Conservation (phyloP, 2,888 invertebrate species). For the Ophion ventricosus region DNA sequence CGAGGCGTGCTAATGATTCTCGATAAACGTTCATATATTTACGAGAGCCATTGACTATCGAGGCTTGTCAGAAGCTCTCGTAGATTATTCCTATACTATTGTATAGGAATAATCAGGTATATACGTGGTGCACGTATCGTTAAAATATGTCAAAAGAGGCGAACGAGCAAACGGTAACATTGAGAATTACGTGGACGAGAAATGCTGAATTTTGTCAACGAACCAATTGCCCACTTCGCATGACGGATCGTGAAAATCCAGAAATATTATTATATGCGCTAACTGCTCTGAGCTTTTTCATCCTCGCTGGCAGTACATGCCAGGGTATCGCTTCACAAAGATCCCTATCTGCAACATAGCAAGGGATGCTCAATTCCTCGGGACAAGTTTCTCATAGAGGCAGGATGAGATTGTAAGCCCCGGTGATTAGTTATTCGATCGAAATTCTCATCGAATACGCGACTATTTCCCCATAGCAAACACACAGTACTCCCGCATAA, state of each 20-base stretch:
- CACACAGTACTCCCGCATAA: slow-evolving; percentile 55
- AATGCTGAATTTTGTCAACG: slow-evolving; percentile 46
- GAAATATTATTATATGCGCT: slow-evolving; percentile 27
- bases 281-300: not conserved
- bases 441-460: slow-evolving; percentile 46
- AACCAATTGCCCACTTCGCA: slow-evolving; percentile 38
- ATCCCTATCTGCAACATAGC: no score
- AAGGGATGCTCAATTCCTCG: slow-evolving; percentile 19
- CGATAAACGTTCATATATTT: slow-evolving; percentile 41
- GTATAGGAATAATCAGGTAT: slow-evolving; percentile 36
- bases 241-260: slow-evolving; percentile 32
- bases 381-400: not conserved
- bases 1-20: slow-evolving; percentile 75
- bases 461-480: slow-evolving; percentile 50
- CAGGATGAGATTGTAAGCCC: slow-evolving; percentile 3
- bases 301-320: not conserved
- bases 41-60: slow-evolving; percentile 51
- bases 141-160: slow-evolving; percentile 25
- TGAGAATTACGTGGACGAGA: slow-evolving; percentile 53
- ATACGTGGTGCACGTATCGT: slow-evolving; percentile 17
- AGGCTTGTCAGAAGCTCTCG: slow-evolving; percentile 48
- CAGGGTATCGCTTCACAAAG: not conserved
- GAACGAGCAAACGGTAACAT: slow-evolving; percentile 46
- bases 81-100: slow-evolving; percentile 55
- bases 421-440: slow-evolving; percentile 45